These are phyloP conservation scores for Accipiter virgatus DNA, from an alignment of 2,113 vertebrate species.

Conservation along the genomic window DNA sequence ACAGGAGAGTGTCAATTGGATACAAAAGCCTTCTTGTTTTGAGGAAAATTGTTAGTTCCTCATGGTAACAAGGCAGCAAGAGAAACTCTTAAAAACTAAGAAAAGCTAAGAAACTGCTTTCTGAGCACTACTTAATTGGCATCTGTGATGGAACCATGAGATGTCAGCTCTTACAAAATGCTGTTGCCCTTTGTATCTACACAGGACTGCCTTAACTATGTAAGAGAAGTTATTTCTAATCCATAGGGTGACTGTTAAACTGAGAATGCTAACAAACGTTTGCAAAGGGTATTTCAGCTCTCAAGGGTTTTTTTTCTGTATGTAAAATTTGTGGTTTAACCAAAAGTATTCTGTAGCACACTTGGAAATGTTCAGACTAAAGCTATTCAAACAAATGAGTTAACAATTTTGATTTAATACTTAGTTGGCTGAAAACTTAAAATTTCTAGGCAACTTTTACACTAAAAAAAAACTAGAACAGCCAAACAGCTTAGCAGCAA, in stretches of 20 bases:
- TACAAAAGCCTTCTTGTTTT: not conserved
- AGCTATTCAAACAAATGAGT: not conserved
- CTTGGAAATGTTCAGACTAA: not conserved
- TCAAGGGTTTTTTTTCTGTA: not conserved
- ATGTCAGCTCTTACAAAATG: not conserved
- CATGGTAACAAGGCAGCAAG: not conserved
- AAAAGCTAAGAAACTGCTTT: not conserved
- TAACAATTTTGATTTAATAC: not conserved
- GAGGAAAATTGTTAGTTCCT: not conserved
- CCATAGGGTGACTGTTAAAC: not conserved
- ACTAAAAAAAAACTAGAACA: not conserved
- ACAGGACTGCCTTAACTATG: not conserved
- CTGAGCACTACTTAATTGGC: not conserved
- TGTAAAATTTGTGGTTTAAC: not conserved
- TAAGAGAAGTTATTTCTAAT: not conserved
- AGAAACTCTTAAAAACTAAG: not conserved
- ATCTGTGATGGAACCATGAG: fast-evolving
- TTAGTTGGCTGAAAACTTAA: not conserved
- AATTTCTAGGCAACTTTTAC: not conserved
- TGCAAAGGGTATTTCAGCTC: not conserved
- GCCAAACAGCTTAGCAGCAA: not conserved
- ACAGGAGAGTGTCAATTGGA: not conserved
- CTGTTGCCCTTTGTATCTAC: not conserved
- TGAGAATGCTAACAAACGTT: not conserved
- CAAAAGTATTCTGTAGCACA: not conserved